Base-by-base conservation (phyloP, 2,888 invertebrate genomes). In the Xylophagus ater region DNA sequence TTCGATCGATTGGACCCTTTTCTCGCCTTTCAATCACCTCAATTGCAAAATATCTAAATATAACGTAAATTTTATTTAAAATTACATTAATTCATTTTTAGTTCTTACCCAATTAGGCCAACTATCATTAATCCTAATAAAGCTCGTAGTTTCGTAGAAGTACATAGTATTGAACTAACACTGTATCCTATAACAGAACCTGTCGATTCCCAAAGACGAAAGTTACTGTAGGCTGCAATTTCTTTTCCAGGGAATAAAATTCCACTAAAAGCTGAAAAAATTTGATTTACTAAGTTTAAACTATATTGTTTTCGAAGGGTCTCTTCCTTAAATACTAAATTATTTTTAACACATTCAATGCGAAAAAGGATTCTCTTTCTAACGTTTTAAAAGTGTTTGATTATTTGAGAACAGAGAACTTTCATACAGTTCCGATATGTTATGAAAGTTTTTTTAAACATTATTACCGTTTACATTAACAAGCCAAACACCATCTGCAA, bases 201-300 rank as follows among this genome's bases (percentile, higher is more conserved):
- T 1, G 85, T 74, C 0, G 89, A 81, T 61, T 92, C 90, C 90
- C 90, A 93, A 34, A 93, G 66, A 7, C 90, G 73, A 63, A 92
- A 92, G 67, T 90, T 92, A 47, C 90, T 87, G 62, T 87, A 93
- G 0, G 89, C 86, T 0, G 90, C 88, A 55, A 90, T 90, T 53
- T 89, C 81, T 51, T 81, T 74, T 12, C 81, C 79, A 0, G 83
- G 83, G 55, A 92, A 90, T 38, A 92, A 63, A 36, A 85, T 81
- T 6, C 92, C 90, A 53, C 86, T 86, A 17, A 90, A 68, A 18
- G 86, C 86, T 85, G 60, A 7, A 50, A 48, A n/a, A n/a, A n/a
- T n/a, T n/a, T n/a, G n/a, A n/a, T n/a, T n/a, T n/a, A n/a, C n/a
- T n/a, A n/a, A n/a, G n/a, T n/a, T n/a, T n/a, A n/a, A n/a, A n/a